These are phyloP conservation scores for Drosophila affinis DNA, from an alignment of 2,888 invertebrate species.

Conservation along the genomic window DNA sequence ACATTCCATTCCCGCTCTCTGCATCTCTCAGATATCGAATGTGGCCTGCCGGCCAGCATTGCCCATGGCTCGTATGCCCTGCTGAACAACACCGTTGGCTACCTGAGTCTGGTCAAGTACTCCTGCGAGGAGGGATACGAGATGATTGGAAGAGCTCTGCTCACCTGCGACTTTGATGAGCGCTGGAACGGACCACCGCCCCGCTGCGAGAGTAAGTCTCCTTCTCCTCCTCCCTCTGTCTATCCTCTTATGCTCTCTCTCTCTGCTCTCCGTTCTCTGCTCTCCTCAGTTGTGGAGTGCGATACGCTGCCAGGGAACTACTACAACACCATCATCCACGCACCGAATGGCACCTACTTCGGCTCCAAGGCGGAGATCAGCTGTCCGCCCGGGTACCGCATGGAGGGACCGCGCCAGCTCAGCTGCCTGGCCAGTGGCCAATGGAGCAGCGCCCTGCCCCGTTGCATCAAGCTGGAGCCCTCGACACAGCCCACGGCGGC, in stretches of 20 bases:
- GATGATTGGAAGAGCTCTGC: slow-evolving; percentile 91
- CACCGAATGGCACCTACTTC: slow-evolving; percentile 87
- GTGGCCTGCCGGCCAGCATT: slow-evolving; percentile 94
- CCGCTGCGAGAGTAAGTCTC: slow-evolving; percentile 89
- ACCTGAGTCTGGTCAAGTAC: slow-evolving; percentile 93
- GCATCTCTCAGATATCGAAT: slow-evolving; percentile 90
- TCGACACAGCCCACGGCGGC: slow-evolving; percentile 78
- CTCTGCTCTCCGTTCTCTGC: slow-evolving; percentile 4
- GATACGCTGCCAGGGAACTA: slow-evolving; percentile 87
- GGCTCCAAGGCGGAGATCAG: slow-evolving; percentile 91
- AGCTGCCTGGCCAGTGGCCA: slow-evolving; percentile 90
- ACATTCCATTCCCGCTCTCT: not conserved
- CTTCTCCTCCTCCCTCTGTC: not conserved
- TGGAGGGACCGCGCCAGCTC: slow-evolving; percentile 88
- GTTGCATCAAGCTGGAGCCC: slow-evolving; percentile 88
- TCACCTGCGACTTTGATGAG: slow-evolving; percentile 96
- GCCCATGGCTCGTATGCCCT: slow-evolving; percentile 91
- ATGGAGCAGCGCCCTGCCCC: slow-evolving; percentile 91
- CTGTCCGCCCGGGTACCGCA: slow-evolving; percentile 88
- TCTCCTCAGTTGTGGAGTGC: slow-evolving; percentile 88
- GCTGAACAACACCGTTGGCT: slow-evolving; percentile 93
- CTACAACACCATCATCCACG: slow-evolving; percentile 85
- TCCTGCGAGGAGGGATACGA: slow-evolving; percentile 92
- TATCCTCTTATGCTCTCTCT: not conserved
- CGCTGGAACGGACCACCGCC: slow-evolving; percentile 97